A percentile compares a stretch with the other conserved stretches of the same genome.
Conservation (phyloP, 2,888 invertebrate species). For the Tetragonula carbonaria region DNA sequence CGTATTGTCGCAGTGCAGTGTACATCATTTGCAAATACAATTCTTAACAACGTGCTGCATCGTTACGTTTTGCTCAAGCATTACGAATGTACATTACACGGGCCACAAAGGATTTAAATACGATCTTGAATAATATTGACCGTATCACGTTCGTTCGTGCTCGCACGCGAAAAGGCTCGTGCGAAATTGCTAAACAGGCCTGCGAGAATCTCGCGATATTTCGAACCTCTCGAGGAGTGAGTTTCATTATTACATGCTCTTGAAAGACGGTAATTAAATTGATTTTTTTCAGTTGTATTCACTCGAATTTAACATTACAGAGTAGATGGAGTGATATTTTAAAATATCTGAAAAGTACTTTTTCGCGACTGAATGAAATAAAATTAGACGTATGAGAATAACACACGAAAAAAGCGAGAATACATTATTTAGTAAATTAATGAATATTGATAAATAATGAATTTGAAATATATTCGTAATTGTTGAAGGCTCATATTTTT, state of each 20-base stretch:
- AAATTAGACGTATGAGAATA: too few relatives aligned
- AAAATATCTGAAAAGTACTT: too few relatives aligned
- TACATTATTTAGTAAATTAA: too few relatives aligned
- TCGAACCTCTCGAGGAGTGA: background rate
- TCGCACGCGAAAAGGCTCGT: constrained; percentile 6
- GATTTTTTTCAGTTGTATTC: too few relatives aligned
- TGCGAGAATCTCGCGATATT: background rate
- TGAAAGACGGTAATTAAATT: too few relatives aligned
- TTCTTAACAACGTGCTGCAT: constrained; percentile 41
- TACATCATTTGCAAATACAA: constrained; percentile 38
- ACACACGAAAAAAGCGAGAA: too few relatives aligned
- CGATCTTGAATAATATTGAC: constrained; percentile 16
- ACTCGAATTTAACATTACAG: too few relatives aligned
- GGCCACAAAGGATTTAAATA: constrained; percentile 35
- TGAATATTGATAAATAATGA: too few relatives aligned
- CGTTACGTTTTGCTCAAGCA: constrained; percentile 4
- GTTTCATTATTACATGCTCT: background rate
- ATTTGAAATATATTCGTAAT: background rate
- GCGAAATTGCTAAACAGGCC: background rate
- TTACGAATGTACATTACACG: constrained; percentile 38
- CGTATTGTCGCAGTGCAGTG: constrained; percentile 49
- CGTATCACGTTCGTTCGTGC: constrained; percentile 21
- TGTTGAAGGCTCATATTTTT: background rate
- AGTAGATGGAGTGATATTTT: too few relatives aligned
- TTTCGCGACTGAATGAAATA: too few relatives aligned